phyloP scores from a whole-genome alignment of 1,140 invertebrate genomes.

The Triops cancriformis region DNA sequence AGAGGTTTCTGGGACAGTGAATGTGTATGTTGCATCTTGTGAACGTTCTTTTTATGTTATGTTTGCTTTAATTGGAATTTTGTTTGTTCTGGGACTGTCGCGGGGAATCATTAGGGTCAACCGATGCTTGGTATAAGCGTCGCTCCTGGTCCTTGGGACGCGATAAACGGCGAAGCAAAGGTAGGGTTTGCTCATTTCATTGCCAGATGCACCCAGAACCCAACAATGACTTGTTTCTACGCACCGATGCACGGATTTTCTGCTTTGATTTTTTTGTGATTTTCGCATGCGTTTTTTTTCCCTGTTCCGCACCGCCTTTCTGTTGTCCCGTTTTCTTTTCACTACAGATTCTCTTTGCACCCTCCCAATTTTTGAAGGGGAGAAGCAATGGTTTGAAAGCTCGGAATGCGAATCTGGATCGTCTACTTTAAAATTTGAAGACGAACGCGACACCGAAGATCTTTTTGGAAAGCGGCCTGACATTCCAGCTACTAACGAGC shows the following conservation, averaged over 20 bases:
- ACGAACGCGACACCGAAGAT: neutral
- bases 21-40: neutral
- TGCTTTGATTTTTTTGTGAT: neutral
- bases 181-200: conserved; percentile 25
- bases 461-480: neutral
- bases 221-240: no score
- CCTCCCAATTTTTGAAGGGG: neutral
- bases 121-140: conserved; percentile 29
- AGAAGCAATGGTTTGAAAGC: neutral
- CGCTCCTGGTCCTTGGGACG: conserved; percentile 34
- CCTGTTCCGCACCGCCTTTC: neutral
- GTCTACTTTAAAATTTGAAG: neutral
- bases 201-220: neutral
- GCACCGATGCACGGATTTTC: no score
- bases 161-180: conserved; percentile 31
- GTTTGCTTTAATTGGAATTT: conserved; percentile 29
- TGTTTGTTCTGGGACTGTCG: conserved; percentile 24
- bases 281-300: neutral
- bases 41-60: conserved; percentile 27
- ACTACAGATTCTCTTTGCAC: neutral
- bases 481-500: neutral
- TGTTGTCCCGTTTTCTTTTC: neutral
- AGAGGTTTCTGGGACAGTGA: neutral
- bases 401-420: neutral
- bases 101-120: conserved; percentile 20